Percentiles rank a stretch among this genome's conserved stretches.
Conservation (phyloP, 2,888 invertebrate species). For the Poecilus cupreus region DNA sequence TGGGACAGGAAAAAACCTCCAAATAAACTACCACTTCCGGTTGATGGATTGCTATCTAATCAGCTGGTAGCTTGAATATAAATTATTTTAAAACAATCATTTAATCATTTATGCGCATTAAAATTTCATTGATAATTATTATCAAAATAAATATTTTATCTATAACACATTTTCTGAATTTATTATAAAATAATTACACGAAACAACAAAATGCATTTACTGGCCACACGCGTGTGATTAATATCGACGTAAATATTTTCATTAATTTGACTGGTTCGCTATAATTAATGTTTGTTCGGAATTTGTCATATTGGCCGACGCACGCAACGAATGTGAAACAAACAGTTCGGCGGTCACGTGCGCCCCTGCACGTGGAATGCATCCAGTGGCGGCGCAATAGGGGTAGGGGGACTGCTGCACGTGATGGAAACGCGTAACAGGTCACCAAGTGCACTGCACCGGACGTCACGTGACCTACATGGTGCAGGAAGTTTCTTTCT, state of each 20-base stretch:
- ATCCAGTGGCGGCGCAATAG: neutral
- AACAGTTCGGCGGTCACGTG: constrained; percentile 10
- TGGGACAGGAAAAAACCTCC: too few species aligned
- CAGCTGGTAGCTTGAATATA: too few species aligned
- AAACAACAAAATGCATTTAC: neutral
- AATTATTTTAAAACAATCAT: too few species aligned
- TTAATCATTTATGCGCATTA: neutral
- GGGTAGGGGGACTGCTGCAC: neutral
- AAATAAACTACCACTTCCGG: too few species aligned
- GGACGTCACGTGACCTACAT: constrained; percentile 42
- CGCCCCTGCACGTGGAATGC: constrained; percentile 31
- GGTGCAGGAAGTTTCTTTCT: neutral
- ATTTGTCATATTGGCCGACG: constrained; percentile 3
- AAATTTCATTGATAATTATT: neutral
- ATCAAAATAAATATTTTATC: neutral
- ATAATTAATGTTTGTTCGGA: constrained; percentile 21
- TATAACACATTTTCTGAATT: neutral
- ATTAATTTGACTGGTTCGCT: constrained; percentile 17
- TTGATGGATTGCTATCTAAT: too few species aligned
- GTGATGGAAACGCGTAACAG: constrained; percentile 38
- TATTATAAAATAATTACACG: neutral
- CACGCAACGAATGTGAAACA: constrained; percentile 14
- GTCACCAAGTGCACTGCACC: constrained; percentile 43
- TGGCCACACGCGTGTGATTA: neutral
- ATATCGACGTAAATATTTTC: constrained; percentile 40